phyloP scores from a whole-genome alignment of 2,888 invertebrate genomes.

The Conchocele bisecta region DNA sequence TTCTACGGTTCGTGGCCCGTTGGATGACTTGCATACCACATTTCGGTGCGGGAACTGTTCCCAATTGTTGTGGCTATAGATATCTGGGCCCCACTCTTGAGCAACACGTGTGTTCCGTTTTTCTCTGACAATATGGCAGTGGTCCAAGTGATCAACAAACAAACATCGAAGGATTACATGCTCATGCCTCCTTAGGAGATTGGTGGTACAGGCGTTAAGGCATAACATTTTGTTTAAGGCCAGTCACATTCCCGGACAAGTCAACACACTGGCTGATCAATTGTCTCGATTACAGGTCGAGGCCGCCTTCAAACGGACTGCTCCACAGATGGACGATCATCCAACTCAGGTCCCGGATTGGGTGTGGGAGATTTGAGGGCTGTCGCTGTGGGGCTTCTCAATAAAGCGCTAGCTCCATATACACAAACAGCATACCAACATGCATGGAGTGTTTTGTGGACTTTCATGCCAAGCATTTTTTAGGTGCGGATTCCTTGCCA shows the following conservation, averaged over 20 bases:
- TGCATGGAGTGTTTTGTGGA: too few relatives aligned
- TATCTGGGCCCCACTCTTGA: slow-evolving; percentile 23
- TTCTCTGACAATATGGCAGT: slow-evolving; percentile 41
- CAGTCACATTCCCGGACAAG: slow-evolving; percentile 33
- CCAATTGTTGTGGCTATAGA: slow-evolving; percentile 50
- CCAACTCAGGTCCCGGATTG: too few relatives aligned
- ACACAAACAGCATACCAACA: too few relatives aligned
- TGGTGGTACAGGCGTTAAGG: slow-evolving; percentile 32
- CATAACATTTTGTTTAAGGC: slow-evolving; percentile 32
- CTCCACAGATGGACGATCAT: too few relatives aligned
- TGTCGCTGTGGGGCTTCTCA: too few relatives aligned
- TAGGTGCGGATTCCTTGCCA: too few relatives aligned
- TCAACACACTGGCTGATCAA: slow-evolving; percentile 39
- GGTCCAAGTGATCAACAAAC: slow-evolving; percentile 41
- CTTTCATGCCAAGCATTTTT: too few relatives aligned
- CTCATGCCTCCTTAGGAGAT: slow-evolving; percentile 38
- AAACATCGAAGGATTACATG: slow-evolving; percentile 22
- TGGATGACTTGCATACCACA: background rate
- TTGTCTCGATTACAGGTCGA: slow-evolving; percentile 52
- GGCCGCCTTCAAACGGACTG: too few relatives aligned
- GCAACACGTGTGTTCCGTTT: slow-evolving; percentile 23
- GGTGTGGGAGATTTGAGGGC: too few relatives aligned
- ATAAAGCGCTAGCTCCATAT: too few relatives aligned
- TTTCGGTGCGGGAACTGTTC: slow-evolving; percentile 46
- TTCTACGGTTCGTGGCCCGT: slow-evolving; percentile 35